Base-by-base conservation (phyloP, 2,797 vertebrate genomes). In the Micromesistius poutassou region DNA sequence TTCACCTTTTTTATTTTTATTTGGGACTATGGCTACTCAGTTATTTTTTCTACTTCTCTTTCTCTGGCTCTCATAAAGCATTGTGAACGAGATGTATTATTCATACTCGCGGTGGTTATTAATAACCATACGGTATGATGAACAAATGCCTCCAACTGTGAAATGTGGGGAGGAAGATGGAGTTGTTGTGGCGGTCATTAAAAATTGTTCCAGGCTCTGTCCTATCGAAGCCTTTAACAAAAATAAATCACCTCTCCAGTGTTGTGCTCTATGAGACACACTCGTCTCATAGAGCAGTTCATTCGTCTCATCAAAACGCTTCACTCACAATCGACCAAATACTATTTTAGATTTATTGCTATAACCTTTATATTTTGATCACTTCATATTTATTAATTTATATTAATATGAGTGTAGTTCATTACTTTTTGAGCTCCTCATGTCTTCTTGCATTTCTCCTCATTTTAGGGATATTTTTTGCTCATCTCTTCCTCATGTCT, bases 31-130 rank as follows among this genome's bases (percentile, higher is more conserved):
- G 66, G 28, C 66, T 70, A 70, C 28, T 68, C 62, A 4, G 66
- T n/a, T 28, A 22, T 66, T 25, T 25, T 22, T 33, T 33, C 7
- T 35, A 38, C 40, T 38, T 38, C 22, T 22, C 7, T 35, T 10
- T n/a, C 73, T n/a, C 73, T 16, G 25, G 73, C 25, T 42, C 36
- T 28, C 73, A 42, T 42, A 38, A 42, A 36, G 2, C 16, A 78
- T 68, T 74, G 76, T 73, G 68, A 73, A 81, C 75, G 78, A 79
- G 31, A 75, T 71, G 50, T 46, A 46, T 55, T 55, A 55, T 55
- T 55, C 50, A 55, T 55, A 55, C 50, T 55, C 4, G 16, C 19
- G 50, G 50, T 55, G 19, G 50, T 55, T 55, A 55, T 55, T 55
- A 55, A 55, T 55, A 55, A 55, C 50, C 50, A 55, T 22, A 55